These are phyloP conservation scores for Trinorchestia longiramus DNA, from an alignment of 1,140 invertebrate species.

Conservation along the genomic window DNA sequence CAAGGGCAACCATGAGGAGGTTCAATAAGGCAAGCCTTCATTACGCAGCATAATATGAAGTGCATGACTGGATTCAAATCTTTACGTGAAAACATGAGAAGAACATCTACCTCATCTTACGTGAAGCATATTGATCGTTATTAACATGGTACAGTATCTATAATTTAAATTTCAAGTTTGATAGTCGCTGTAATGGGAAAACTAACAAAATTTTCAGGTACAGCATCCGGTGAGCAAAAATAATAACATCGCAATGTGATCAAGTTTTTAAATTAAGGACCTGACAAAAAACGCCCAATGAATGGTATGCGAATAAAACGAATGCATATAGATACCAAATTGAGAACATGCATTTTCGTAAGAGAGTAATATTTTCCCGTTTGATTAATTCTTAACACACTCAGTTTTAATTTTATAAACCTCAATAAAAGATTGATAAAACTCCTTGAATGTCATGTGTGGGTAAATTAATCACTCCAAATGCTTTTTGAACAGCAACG, in stretches of 20 bases:
- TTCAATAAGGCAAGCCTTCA: too few relatives aligned
- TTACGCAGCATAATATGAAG: too few relatives aligned
- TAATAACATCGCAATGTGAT: too few relatives aligned
- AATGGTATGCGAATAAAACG: background rate
- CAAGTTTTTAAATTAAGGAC: background rate
- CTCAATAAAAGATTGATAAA: background rate
- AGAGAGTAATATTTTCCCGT: background rate
- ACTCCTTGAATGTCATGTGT: background rate
- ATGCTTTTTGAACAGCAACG: background rate
- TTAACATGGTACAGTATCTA: too few relatives aligned
- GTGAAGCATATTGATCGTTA: too few relatives aligned
- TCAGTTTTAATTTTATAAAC: background rate
- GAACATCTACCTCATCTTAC: too few relatives aligned
- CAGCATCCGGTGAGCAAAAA: too few relatives aligned
- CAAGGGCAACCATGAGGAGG: background rate
- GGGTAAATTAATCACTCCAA: background rate
- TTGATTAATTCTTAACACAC: background rate
- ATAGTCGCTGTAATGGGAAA: background rate
- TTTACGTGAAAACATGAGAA: too few relatives aligned
- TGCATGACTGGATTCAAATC: too few relatives aligned
- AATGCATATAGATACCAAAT: background rate
- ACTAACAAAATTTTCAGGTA: background rate
- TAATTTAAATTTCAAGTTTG: background rate
- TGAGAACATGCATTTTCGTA: background rate
- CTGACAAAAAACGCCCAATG: background rate